Percentiles rank a stretch among this genome's conserved stretches.
phyloP scores from a whole-genome alignment of 2,888 invertebrate genomes.

The Spicauda simplicius region DNA sequence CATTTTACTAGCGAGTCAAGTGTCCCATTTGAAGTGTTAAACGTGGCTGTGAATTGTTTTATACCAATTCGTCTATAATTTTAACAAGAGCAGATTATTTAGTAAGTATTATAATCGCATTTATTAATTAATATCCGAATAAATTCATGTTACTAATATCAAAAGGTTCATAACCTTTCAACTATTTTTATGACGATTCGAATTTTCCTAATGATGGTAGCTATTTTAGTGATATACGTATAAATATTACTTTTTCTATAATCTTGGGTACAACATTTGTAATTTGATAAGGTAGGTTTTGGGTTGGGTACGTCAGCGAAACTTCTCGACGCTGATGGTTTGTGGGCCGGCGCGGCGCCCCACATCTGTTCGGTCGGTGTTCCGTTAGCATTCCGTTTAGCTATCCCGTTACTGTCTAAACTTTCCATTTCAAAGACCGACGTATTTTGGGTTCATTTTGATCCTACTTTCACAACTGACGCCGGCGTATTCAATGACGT shows the following conservation, averaged over 20 bases:
- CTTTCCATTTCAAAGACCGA: constrained; percentile 38
- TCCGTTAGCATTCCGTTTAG: constrained; percentile 55
- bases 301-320: constrained; percentile 49
- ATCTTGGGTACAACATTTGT: not conserved
- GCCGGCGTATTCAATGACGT: constrained; percentile 33
- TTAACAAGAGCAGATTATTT: constrained; percentile 10
- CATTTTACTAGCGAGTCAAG: constrained; percentile 51
- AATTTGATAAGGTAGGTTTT: not conserved
- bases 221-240: not conserved
- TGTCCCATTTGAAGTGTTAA: constrained; percentile 61
- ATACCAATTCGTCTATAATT: constrained; percentile 33
- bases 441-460: constrained; percentile 3
- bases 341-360: constrained; percentile 64
- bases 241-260: not conserved
- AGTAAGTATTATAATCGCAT: constrained; percentile 15
- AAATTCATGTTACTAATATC: not conserved
- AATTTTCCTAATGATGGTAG: constrained; percentile 8
- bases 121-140: not conserved
- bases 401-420: constrained; percentile 51
- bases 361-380: constrained; percentile 50
- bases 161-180: constrained; percentile 30
- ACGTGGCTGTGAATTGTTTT: constrained; percentile 66
- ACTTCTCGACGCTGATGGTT: constrained; percentile 61
- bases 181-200: constrained; percentile 26
- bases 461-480: constrained; percentile 25